phyloP scores from a whole-genome alignment of 2,888 invertebrate genomes.

The Eupithecia abbreviata region DNA sequence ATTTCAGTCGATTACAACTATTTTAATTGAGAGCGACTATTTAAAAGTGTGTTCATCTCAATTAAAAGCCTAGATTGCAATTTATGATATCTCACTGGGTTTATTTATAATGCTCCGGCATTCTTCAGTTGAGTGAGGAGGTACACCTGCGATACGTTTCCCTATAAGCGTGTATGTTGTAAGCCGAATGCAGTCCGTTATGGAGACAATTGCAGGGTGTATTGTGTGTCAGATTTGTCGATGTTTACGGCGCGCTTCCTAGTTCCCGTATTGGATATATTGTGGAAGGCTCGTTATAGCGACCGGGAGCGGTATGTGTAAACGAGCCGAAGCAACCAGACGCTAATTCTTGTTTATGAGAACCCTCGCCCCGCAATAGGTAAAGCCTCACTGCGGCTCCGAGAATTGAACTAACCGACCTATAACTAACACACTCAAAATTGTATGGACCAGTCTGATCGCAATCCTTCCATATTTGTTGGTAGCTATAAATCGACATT shows the following conservation, averaged over 20 bases:
- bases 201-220: conserved; percentile 66
- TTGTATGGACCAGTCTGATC: conserved; percentile 56
- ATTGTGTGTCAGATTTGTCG: conserved; percentile 65
- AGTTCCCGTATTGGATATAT: conserved; percentile 71
- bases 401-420: conserved; percentile 64
- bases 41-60: conserved; percentile 37
- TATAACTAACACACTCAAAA: conserved; percentile 56
- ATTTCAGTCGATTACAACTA: conserved; percentile 35
- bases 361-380: conserved; percentile 65
- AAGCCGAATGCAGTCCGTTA: conserved; percentile 50
- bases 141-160: conserved; percentile 33
- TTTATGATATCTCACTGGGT: conserved; percentile 40
- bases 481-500: conserved; percentile 57
- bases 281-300: conserved; percentile 69
- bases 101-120: conserved; percentile 37
- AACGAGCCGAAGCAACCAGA: conserved; percentile 77
- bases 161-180: conserved; percentile 49
- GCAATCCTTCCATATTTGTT: conserved; percentile 58
- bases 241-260: conserved; percentile 74
- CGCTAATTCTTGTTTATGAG: conserved; percentile 82
- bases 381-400: conserved; percentile 67
- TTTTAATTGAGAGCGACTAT: conserved; percentile 35
- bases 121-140: conserved; percentile 25
- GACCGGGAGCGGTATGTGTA: conserved; percentile 79
- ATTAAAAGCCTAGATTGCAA: conserved; percentile 40